Percentiles rank a stretch among this genome's conserved stretches.
Conservation (phyloP, 1,140 invertebrate genomes). For the Lordiphosa mommai region DNA sequence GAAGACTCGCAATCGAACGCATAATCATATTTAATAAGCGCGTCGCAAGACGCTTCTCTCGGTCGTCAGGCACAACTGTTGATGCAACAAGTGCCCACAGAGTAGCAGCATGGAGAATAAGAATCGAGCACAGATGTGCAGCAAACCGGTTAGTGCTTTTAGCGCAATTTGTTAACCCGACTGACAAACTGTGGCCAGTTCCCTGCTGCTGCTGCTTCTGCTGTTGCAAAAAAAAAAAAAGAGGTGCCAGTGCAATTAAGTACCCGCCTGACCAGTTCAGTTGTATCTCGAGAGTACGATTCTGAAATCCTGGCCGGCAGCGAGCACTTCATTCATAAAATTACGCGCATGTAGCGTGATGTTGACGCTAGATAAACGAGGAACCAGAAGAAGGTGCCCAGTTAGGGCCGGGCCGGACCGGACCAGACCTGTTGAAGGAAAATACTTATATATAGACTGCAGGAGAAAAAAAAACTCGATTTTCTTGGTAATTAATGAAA, state of each 20-base stretch:
- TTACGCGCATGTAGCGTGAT: constrained; percentile 75
- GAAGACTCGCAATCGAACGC: constrained; percentile 62
- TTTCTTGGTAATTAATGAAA: constrained; percentile 78
- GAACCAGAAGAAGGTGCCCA: constrained; percentile 31
- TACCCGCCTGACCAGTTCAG: constrained; percentile 48
- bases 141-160: constrained; percentile 58
- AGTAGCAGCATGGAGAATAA: constrained; percentile 8
- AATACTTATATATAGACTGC: constrained; percentile 50
- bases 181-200: constrained; percentile 72
- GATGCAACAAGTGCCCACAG: constrained; percentile 67
- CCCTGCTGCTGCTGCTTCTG: constrained; percentile 21
- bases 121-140: constrained; percentile 66
- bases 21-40: constrained; percentile 78
- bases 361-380: constrained; percentile 60
- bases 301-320: constrained; percentile 63
- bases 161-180: constrained; percentile 75
- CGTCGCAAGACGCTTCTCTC: not conserved
- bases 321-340: constrained; percentile 76
- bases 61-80: constrained; percentile 16
- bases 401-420: constrained; percentile 44
- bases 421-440: constrained; percentile 59
- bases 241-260: constrained; percentile 73
- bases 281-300: constrained; percentile 14
- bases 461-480: constrained; percentile 58
- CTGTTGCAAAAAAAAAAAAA: constrained; percentile 21